Evolutionary conservation across 2,113 vertebrate species (phyloP), one percentile per base, ranked within the genome.

Genomic region (Callipepla californica): DNA sequence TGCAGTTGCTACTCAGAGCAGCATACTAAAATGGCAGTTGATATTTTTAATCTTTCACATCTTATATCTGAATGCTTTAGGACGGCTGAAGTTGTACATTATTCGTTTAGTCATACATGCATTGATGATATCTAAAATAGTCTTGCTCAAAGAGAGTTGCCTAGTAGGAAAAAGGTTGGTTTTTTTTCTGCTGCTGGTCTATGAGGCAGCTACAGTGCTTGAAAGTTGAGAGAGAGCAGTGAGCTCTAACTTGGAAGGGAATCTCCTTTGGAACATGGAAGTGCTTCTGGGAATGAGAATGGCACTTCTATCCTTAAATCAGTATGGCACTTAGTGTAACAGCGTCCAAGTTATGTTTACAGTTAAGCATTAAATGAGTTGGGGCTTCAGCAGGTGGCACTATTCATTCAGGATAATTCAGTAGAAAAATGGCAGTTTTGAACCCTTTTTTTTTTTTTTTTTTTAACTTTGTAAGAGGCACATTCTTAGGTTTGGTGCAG

Each of bases 361-460:
- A 21, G 36, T 62, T 72, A 44, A 72, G 5, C 50, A 36, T 89
- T 77, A 5, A 6, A 42, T 58, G 42, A 76, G 4, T 23, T 80
- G 45, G 21, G 42, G 8, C 70, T 91, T 96, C 91, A 93, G 91
- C 72, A 87, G 83, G 59, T 89, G 86, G 80, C 94, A 80, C 50
- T 91, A 47, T 86, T 81, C 18, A 22, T 87, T 89, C 80, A 79
- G 40, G 63, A 34, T 34, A 62, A 21, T 63, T 72, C 36, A 66
- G 28, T 23, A 23, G n/a, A 45, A 84, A 81, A 81, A 68, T 38
- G 1, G 7, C 30, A 0, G 3, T 47, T 84, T 69, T 85, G 19
- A 85, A 61, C 26, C 30, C 79, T 75, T 38, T 66, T 36, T 59
- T n/a, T 25, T 21, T 13, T 50, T 48, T 12, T 26, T 53, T 28